Evolutionary conservation across 2,113 vertebrate species (phyloP).

Genomic region (Origma solitaria): DNA sequence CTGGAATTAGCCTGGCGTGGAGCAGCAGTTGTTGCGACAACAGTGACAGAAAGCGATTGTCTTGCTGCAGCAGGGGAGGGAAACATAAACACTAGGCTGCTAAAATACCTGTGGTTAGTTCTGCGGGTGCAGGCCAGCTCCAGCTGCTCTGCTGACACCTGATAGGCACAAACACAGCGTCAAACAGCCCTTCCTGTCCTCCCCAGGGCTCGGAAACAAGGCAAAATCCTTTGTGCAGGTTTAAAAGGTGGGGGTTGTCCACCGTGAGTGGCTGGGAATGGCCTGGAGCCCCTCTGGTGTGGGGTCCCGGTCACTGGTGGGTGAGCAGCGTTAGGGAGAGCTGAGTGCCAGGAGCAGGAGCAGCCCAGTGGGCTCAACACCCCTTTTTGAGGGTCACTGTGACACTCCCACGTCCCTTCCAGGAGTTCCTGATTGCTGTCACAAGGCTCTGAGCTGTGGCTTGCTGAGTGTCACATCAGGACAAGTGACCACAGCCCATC

Average conservation of each 20-base stretch:
- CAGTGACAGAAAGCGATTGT: neutral
- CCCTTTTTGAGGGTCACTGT: neutral
- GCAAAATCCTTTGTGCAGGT: neutral
- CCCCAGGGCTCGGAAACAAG: neutral
- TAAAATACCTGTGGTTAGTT: conserved; percentile 30
- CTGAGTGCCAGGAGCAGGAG: neutral
- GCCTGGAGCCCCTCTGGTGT: rapidly evolving
- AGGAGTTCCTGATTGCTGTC: neutral
- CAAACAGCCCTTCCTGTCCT: neutral
- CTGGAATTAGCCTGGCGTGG: neutral
- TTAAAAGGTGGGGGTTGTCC: neutral
- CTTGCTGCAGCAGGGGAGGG: neutral
- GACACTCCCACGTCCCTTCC: neutral
- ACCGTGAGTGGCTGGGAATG: neutral
- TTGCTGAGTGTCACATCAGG: rapidly evolving
- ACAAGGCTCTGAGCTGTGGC: neutral
- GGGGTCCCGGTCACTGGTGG: rapidly evolving
- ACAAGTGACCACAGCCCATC: neutral
- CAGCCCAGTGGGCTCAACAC: neutral
- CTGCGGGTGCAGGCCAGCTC: neutral
- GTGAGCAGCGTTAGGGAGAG: neutral
- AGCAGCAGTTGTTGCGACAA: neutral
- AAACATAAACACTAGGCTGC: neutral
- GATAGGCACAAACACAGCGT: neutral
- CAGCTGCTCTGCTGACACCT: neutral